phyloP scores from a whole-genome alignment of 2,797 vertebrate species.

The Pipistrellus pipistrellus region DNA sequence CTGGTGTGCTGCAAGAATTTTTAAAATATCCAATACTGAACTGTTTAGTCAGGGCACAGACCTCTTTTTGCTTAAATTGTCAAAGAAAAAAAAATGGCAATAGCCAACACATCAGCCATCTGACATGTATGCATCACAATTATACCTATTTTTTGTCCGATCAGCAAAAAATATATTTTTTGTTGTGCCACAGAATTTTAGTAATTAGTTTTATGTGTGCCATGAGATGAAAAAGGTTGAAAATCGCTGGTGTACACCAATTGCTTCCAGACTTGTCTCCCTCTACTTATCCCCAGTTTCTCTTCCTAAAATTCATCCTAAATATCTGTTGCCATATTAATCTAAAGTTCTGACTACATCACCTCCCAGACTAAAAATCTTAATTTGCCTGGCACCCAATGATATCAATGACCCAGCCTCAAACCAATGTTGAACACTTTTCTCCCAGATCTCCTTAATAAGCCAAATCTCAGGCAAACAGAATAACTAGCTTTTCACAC shows the following conservation, averaged over 20 bases:
- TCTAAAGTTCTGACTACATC: conserved; percentile 23
- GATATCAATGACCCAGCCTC: background rate
- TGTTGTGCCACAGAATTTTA: background rate
- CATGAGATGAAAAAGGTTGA: background rate
- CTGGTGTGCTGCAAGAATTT: background rate
- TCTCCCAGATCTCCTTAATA: conserved; percentile 30
- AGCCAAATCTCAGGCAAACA: background rate
- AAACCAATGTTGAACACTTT: background rate
- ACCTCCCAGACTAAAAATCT: conserved; percentile 51
- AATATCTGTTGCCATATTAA: background rate
- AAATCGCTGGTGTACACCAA: background rate
- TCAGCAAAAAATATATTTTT: background rate
- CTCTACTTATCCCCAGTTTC: background rate
- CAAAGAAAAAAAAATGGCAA: background rate
- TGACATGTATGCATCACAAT: background rate
- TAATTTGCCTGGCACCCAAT: conserved; percentile 24
- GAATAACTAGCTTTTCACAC: background rate
- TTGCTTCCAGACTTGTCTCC: conserved; percentile 9
- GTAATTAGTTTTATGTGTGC: background rate
- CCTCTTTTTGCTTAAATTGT: background rate
- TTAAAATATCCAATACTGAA: background rate
- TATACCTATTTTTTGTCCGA: background rate
- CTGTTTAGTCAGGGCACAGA: background rate
- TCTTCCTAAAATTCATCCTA: conserved; percentile 54
- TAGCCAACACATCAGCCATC: background rate